phyloP scores from a whole-genome alignment of 2,888 invertebrate species.

The Watsonalla cultraria region DNA sequence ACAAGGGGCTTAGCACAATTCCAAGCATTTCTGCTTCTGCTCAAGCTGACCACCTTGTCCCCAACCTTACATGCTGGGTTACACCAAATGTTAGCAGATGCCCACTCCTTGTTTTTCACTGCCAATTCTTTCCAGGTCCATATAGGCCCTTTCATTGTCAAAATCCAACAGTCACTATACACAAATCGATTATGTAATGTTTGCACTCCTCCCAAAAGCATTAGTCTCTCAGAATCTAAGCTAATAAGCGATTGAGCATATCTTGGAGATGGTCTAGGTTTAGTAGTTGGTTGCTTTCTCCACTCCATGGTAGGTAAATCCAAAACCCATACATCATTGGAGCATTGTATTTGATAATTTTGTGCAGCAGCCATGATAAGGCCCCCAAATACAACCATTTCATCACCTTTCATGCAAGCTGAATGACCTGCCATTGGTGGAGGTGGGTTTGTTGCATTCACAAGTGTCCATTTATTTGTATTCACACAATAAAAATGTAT shows the following conservation, averaged over 20 bases:
- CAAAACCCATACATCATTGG: slow-evolving; percentile 94
- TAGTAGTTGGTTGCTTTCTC: slow-evolving; percentile 85
- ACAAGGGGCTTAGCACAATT: slow-evolving; percentile 75
- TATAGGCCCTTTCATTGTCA: slow-evolving; percentile 84
- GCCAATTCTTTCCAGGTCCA: slow-evolving; percentile 89
- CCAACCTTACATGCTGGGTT: slow-evolving; percentile 92
- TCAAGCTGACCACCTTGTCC: slow-evolving; percentile 87
- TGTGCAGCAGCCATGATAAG: slow-evolving; percentile 74
- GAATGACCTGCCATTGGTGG: slow-evolving; percentile 96
- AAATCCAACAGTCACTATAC: slow-evolving; percentile 94
- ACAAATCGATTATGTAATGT: slow-evolving; percentile 87
- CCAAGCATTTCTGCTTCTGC: slow-evolving; percentile 78
- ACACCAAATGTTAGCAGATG: slow-evolving; percentile 94
- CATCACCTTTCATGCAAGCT: slow-evolving; percentile 88
- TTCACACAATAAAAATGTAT: slow-evolving; percentile 91
- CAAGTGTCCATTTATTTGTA: slow-evolving; percentile 87
- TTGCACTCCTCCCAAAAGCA: slow-evolving; percentile 92
- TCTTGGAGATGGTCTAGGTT: slow-evolving; percentile 86
- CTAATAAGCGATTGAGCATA: slow-evolving; percentile 96
- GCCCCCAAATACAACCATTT: slow-evolving; percentile 92
- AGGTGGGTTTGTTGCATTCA: slow-evolving; percentile 83
- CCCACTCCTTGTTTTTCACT: slow-evolving; percentile 87
- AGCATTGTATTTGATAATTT: slow-evolving; percentile 71
- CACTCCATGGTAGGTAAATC: slow-evolving; percentile 87
- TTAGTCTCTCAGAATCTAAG: slow-evolving; percentile 86